phyloP scores from a whole-genome alignment of 2,113 vertebrate genomes.

The Oenanthe melanoleuca region DNA sequence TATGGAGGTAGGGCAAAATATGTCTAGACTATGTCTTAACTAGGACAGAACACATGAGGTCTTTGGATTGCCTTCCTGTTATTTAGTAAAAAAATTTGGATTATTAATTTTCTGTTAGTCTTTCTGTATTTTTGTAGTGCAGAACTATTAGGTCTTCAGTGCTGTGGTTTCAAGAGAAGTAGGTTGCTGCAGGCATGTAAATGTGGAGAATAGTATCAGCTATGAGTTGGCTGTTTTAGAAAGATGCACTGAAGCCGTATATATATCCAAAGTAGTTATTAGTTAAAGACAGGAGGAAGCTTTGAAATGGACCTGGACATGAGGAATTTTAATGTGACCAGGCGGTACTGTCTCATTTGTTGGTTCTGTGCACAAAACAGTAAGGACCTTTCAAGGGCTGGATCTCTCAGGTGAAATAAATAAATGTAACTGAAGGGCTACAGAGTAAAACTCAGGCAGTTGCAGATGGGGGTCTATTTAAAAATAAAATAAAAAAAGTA shows the following conservation, averaged over 20 bases:
- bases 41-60: background rate
- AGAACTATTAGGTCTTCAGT: background rate
- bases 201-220: background rate
- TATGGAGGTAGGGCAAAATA: background rate
- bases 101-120: background rate
- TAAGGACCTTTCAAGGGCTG: background rate
- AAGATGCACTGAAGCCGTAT: background rate
- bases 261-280: background rate
- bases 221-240: background rate
- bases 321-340: background rate
- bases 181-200: background rate
- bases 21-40: background rate
- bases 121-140: background rate
- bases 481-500: background rate
- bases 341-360: background rate
- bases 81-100: background rate
- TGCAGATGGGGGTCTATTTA: background rate
- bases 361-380: background rate
- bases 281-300: background rate
- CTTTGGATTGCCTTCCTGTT: background rate
- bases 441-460: background rate
- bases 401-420: background rate
- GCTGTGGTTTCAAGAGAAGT: background rate
- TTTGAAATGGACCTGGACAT: background rate
- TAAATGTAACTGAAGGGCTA: background rate